phyloP scores from a whole-genome alignment of 2,888 invertebrate genomes.

The Machimus atricapillus region DNA sequence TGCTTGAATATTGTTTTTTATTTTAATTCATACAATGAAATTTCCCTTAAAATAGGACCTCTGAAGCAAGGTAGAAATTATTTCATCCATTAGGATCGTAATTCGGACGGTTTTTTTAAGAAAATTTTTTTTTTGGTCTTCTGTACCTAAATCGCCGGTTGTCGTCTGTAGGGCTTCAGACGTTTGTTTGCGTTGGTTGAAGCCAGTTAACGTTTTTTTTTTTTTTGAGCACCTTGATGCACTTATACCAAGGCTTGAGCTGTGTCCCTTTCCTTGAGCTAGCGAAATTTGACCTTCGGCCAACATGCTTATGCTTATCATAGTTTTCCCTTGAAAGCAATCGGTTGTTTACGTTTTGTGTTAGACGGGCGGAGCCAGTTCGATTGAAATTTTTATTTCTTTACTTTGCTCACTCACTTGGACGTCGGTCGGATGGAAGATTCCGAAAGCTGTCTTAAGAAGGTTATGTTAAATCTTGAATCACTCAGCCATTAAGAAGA shows the following conservation, averaged over 20 bases:
- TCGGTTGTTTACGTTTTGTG: neutral
- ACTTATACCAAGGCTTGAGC: neutral
- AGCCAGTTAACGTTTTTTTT: neutral
- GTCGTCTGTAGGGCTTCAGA: neutral
- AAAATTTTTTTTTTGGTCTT: too few species aligned
- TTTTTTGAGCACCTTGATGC: neutral
- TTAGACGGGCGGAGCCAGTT: neutral
- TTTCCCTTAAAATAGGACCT: too few species aligned
- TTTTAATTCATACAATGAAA: too few species aligned
- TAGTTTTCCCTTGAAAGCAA: neutral
- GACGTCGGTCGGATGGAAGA: neutral
- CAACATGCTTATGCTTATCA: neutral
- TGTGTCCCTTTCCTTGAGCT: neutral
- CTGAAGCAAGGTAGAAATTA: too few species aligned
- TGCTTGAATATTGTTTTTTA: too few species aligned
- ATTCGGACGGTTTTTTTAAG: too few species aligned
- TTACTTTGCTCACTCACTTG: neutral
- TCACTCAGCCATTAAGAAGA: neutral
- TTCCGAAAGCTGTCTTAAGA: neutral
- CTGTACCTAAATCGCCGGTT: neutral
- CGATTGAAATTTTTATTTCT: neutral
- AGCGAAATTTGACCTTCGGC: neutral
- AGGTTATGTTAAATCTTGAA: neutral
- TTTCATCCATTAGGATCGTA: too few species aligned
- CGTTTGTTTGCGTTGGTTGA: neutral